phyloP scores from a whole-genome alignment of 2,797 vertebrate species.

The Hephaestus fuliginosus region DNA sequence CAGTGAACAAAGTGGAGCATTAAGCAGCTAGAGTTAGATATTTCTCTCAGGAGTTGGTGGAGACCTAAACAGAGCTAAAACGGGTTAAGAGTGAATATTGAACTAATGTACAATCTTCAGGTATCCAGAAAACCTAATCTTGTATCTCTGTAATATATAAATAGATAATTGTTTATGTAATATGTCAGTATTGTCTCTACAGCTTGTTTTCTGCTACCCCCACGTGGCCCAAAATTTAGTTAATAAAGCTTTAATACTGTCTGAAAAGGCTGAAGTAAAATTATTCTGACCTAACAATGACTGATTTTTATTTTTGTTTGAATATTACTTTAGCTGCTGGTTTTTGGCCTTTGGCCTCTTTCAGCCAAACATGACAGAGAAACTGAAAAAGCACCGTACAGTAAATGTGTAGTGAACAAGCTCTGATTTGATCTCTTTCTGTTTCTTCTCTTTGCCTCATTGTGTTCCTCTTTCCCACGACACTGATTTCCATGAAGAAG shows the following conservation, averaged over 20 bases:
- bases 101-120: too few relatives aligned
- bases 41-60: background rate
- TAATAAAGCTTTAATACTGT: background rate
- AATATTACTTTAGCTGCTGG: background rate
- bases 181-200: background rate
- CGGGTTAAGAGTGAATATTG: too few relatives aligned
- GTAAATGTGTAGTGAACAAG: background rate
- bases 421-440: background rate
- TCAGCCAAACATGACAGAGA: background rate
- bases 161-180: background rate
- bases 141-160: background rate
- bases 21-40: background rate
- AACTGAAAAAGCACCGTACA: too few relatives aligned
- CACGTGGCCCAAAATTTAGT: background rate
- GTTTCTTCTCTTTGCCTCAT: conserved; percentile 2
- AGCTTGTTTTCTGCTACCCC: background rate
- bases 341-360: too few relatives aligned
- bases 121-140: too few relatives aligned
- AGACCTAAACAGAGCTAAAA: conserved; percentile 10
- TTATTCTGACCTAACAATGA: background rate
- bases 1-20: background rate
- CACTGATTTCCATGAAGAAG: background rate
- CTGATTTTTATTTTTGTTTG: background rate
- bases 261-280: background rate
- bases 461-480: conserved; percentile 24